A percentile compares a stretch with the other conserved stretches of the same genome.
These are phyloP conservation scores for Colaptes auratus DNA, from an alignment of 2,113 vertebrate genomes.

Conservation along the genomic window DNA sequence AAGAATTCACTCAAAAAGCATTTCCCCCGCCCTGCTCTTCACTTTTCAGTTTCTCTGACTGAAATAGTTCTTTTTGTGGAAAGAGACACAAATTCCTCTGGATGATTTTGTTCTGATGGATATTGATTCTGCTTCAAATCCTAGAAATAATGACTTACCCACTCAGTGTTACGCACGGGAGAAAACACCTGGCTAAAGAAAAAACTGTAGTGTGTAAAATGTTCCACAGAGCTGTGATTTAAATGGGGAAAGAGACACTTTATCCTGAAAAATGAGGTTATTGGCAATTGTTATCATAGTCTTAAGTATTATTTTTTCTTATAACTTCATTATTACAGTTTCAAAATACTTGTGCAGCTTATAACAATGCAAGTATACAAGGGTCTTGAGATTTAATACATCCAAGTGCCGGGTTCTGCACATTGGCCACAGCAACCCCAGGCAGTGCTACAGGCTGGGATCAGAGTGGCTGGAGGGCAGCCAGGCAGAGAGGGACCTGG, in stretches of 20 bases:
- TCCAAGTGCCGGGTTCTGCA: no score
- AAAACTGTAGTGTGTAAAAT: background rate
- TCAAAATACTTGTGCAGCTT: background rate
- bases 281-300: background rate
- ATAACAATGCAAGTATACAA: background rate
- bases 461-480: no score
- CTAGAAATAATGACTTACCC: background rate
- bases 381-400: no score
- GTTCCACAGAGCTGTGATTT: background rate
- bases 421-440: no score
- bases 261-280: background rate
- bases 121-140: background rate
- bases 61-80: background rate
- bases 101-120: background rate
- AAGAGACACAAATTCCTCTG: background rate
- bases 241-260: background rate
- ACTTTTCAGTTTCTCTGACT: background rate
- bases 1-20: background rate
- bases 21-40: fast-evolving
- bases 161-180: background rate
- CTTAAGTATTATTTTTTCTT: background rate
- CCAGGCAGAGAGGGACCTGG: no score
- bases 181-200: background rate
- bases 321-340: background rate
- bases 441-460: no score